phyloP scores from a whole-genome alignment of 2,797 vertebrate genomes.

The Acestrorhynchus altus region DNA sequence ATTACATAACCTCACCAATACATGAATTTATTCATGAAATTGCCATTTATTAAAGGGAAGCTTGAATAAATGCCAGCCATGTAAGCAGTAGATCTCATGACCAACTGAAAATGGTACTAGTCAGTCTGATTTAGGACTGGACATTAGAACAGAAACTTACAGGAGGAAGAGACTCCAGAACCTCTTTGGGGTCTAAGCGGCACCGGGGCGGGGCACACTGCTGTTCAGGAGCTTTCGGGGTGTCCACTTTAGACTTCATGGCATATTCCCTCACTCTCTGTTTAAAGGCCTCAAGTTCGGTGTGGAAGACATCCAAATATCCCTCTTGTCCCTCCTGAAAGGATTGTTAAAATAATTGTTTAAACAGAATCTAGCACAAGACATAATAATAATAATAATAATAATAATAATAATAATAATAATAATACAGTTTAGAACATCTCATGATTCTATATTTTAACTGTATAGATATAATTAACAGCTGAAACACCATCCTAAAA shows the following conservation, averaged over 20 bases:
- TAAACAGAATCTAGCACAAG: no score
- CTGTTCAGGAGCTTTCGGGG: constrained; percentile 67
- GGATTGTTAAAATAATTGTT: background rate
- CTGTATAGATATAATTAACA: no score
- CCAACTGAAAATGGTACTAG: background rate
- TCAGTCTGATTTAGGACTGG: background rate
- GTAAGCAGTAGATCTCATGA: no score
- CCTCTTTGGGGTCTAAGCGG: constrained; percentile 78
- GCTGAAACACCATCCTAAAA: no score
- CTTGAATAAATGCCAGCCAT: no score
- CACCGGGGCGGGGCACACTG: constrained; percentile 54
- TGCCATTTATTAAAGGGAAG: no score
- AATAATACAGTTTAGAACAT: no score
- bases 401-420: background rate
- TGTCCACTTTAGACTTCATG: constrained; percentile 61
- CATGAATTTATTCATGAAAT: no score
- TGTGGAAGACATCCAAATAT: constrained; percentile 94
- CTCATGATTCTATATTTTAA: no score
- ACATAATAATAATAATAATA: no score
- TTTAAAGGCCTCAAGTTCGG: constrained; percentile 93
- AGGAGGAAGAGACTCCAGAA: constrained; percentile 79
- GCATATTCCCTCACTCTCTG: constrained; percentile 82
- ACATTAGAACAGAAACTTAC: constrained; percentile 69
- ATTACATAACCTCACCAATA: no score
- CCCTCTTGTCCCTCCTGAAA: constrained; percentile 89